Evolutionary conservation across 2,888 invertebrate genomes (phyloP), one percentile per base, ranked within the genome.

Genomic region (Oxycera nigricornis): DNA sequence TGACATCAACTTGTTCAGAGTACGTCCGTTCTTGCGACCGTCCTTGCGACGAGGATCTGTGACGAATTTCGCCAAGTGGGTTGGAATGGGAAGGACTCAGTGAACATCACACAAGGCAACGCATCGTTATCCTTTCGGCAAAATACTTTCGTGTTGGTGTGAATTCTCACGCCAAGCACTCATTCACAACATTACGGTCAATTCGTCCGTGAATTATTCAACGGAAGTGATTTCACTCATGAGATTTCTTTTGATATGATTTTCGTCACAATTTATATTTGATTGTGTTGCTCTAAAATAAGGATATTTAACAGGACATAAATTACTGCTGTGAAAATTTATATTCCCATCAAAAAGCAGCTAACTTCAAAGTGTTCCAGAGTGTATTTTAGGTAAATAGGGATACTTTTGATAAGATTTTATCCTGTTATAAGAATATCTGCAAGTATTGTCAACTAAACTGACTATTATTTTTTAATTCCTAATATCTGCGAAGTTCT

Each of bases 191-290:
- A 39, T 59, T 30, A 52, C 70, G 24, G 52, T 35, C 55, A 70
- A 55, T 57, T 73, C 70, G 55, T 52, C n/a, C 59, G 41, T 73
- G 73, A 75, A 70, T 73, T 73, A 73, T 73, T 75, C 62, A 68
- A 24, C 68, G 68, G 55, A 65, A 59, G 67, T 65, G 46, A 73
- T 73, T 75, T 75, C 41, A 41, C 22, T 24, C 30, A 26, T n/a
- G 24, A 39, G 65, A 65, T 41, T 65, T 24, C 9, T 24, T 39
- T 20, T 30, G 14, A 24, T 24, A 24, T 28, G 35, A n/a, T 65
- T 59, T 2, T 55, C 24, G 20, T 59, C 35, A 35, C 35, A 7
- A 35, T 35, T 35, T 11, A 35, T 7, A 35, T 11, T 7, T 35
- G 35, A 11, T 35, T 35, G 6, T 35, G 35, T 35, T 35, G 6